phyloP scores from a whole-genome alignment of 2,113 vertebrate genomes.

The Leptosomus discolor region DNA sequence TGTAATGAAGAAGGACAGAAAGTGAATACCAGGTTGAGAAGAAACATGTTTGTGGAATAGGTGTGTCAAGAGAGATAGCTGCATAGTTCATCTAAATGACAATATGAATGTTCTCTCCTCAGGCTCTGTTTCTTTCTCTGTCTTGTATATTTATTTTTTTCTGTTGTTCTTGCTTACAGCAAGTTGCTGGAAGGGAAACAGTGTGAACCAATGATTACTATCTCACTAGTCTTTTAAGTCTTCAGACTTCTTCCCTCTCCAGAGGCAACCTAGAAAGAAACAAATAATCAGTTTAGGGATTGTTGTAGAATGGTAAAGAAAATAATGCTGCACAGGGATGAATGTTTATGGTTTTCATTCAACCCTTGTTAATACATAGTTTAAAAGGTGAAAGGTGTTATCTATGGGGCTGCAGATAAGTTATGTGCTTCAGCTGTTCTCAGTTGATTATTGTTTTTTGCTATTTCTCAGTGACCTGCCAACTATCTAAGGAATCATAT shows the following conservation, averaged over 20 bases:
- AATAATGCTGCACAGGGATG: not conserved
- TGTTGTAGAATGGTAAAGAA: not conserved
- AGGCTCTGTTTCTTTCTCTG: slow-evolving; percentile 30
- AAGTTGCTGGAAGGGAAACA: slow-evolving; percentile 16
- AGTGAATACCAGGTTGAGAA: slow-evolving; percentile 52
- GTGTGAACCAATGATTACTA: slow-evolving; percentile 18
- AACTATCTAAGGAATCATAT: not conserved
- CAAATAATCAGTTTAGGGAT: slow-evolving; percentile 17
- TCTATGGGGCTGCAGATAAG: not conserved
- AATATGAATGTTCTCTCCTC: slow-evolving; percentile 41
- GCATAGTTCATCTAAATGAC: slow-evolving; percentile 55
- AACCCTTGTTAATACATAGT: not conserved
- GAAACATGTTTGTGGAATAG: slow-evolving; percentile 41
- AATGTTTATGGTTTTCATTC: not conserved
- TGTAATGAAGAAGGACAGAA: slow-evolving; percentile 58
- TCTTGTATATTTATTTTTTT: slow-evolving; percentile 23
- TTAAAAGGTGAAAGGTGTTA: not conserved
- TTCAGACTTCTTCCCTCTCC: not conserved
- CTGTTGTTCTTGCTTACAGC: slow-evolving; percentile 50
- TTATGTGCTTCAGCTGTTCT: not conserved
- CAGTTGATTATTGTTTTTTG: not conserved
- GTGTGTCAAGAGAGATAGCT: slow-evolving; percentile 54
- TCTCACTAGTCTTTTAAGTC: slow-evolving; percentile 30
- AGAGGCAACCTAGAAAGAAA: slow-evolving; percentile 14
- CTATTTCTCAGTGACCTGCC: not conserved